Evolutionary conservation across 2,113 vertebrate species (phyloP).

Genomic region (Mobula birostris): DNA sequence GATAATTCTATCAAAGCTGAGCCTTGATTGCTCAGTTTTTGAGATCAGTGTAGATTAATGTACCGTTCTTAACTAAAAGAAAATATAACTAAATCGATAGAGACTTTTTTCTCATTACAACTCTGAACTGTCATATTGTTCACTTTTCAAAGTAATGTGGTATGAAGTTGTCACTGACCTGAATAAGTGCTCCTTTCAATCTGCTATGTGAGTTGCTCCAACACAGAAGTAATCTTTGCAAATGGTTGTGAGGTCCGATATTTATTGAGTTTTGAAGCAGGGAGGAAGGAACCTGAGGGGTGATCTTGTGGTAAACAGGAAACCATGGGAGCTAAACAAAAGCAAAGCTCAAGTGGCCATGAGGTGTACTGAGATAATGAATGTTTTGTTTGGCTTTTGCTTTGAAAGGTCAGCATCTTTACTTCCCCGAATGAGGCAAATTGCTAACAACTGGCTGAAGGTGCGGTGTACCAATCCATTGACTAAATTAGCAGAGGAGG

Average conservation of each 20-base stretch:
- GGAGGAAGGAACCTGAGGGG: constrained; percentile 10
- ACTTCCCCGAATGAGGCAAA: background rate
- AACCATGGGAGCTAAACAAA: background rate
- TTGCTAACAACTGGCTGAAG: background rate
- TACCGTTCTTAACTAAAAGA: background rate
- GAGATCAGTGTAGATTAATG: background rate
- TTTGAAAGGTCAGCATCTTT: constrained; percentile 25
- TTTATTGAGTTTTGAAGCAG: constrained; percentile 5
- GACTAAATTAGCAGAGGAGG: background rate
- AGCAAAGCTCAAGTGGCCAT: background rate
- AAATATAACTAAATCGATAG: background rate
- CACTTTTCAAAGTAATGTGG: background rate
- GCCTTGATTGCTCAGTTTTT: background rate
- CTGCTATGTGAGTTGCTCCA: background rate
- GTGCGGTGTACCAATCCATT: background rate
- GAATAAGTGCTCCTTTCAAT: background rate
- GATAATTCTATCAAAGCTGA: background rate
- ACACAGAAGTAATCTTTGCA: background rate
- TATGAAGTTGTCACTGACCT: constrained; percentile 1
- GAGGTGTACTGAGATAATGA: background rate
- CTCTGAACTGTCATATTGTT: background rate
- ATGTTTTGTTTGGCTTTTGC: background rate
- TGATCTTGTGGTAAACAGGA: constrained; percentile 30
- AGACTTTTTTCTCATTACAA: background rate
- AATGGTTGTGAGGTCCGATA: background rate